Conservation (phyloP, 2,888 invertebrate genomes). For the Oscheius onirici region DNA sequence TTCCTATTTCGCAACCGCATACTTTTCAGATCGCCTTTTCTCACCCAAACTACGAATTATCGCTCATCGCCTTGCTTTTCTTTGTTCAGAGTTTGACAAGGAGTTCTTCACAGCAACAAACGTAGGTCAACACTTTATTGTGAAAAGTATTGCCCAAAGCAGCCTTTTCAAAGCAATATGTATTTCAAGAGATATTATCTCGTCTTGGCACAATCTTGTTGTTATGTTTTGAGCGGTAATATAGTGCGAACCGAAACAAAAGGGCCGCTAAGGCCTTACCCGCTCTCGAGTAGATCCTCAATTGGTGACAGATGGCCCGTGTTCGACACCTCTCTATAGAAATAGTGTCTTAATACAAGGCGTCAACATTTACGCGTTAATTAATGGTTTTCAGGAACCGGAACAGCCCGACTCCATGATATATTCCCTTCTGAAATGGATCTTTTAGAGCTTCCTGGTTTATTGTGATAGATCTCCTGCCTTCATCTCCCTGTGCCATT, state of each 20-base stretch:
- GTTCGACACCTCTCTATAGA: constrained; percentile 1
- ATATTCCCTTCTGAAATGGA: background rate
- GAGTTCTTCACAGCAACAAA: constrained; percentile 2
- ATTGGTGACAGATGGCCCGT: constrained; percentile 24
- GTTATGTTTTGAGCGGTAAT: constrained; percentile 12
- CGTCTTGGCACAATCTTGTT: background rate
- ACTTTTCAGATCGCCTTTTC: constrained; percentile 1
- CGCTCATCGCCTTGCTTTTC: constrained; percentile 12
- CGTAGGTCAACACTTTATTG: too few species aligned
- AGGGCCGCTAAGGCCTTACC: constrained; percentile 24
- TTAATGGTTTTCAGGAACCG: background rate
- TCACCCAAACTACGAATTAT: background rate
- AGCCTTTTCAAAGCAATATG: too few species aligned
- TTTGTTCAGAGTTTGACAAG: constrained; percentile 27
- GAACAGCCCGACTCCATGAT: background rate
- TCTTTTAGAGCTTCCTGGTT: constrained; percentile 1
- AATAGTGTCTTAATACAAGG: background rate
- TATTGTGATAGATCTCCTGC: constrained; percentile 17
- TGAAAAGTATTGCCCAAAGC: too few species aligned
- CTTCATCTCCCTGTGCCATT: constrained; percentile 5
- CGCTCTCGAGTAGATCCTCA: constrained; percentile 19
- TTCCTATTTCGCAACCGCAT: background rate
- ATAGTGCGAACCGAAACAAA: constrained; percentile 19
- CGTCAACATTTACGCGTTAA: background rate
- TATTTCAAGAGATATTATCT: too few species aligned